Evolutionary conservation across 1,140 invertebrate genomes (phyloP), one percentile per base, ranked within the genome.

Genomic region (Hylaeus anthracinus): DNA sequence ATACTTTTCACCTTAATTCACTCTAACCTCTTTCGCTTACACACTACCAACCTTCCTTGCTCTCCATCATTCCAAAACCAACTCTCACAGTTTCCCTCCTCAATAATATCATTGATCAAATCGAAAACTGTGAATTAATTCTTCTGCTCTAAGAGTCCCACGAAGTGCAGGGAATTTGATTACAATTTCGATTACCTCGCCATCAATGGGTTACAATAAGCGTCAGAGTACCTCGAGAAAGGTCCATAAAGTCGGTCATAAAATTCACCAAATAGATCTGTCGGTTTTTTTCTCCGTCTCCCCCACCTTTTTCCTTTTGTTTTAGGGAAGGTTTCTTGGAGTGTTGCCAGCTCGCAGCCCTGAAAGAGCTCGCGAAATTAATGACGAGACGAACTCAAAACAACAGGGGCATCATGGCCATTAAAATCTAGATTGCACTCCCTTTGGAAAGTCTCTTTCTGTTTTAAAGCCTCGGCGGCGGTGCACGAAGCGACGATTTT

Each of bases 371-470:
- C 76, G 60, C 56, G 82, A 66, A 79, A 84, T 77, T 85, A 85
- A 85, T 81, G 82, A 85, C 84, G 69, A 80, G 72, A 74, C 73
- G 66, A 81, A 85, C 84, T 84, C 77, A 72, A 85, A 85, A 85
- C 58, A 85, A 78, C 71, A 53, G 69, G 75, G 77, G 67, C 84
- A 84, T 85, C 81, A 76, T 63, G 61, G 78, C 84, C 82, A 85
- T 85, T 85, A 84, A 85, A 66, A 79, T 69, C 69, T 55, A 53
- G 80, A 83, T 83, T 66, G 70, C 55, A 60, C 45, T 64, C 66
- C 56, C 55, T 58, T 79, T 53, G 37, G 43, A 58, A 66, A 74
- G 58, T 74, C 71, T 56, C 55, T 60, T 64, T 66, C 53, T 45
- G 65, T 75, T 80, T 83, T 83, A 58, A 83, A 82, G 55, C 82